These are phyloP conservation scores for Maccullochella peelii DNA, from an alignment of 2,113 vertebrate species.

Conservation along the genomic window DNA sequence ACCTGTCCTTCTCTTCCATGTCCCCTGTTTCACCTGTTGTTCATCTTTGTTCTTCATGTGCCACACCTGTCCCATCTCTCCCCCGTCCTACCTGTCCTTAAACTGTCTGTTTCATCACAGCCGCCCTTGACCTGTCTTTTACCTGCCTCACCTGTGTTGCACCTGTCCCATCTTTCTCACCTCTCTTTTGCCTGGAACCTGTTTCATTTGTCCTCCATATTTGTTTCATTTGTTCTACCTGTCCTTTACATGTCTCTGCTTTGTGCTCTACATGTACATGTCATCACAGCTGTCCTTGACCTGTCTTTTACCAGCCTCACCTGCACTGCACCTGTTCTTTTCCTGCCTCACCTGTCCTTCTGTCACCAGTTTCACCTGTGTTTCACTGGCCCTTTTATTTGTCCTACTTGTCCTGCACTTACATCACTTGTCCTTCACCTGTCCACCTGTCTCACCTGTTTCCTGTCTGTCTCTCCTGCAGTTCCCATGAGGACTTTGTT, in stretches of 20 bases:
- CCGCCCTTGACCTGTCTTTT: no score
- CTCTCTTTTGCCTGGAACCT: no score
- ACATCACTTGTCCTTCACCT: not conserved
- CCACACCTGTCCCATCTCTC: no score
- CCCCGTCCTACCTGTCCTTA: no score
- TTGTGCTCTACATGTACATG: not conserved
- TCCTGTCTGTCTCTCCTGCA: constrained; percentile 57
- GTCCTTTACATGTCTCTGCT: not conserved
- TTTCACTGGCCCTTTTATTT: not conserved
- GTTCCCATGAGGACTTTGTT: constrained; percentile 89
- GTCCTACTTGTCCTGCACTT: not conserved
- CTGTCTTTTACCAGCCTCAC: not conserved
- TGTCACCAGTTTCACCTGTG: not conserved
- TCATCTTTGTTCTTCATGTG: not conserved
- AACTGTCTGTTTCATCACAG: no score
- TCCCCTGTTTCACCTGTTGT: no score
- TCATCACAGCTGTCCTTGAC: not conserved
- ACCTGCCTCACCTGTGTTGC: no score
- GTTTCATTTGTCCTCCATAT: not conserved
- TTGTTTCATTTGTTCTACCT: no score
- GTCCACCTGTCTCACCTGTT: not conserved
- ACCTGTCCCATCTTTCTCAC: no score
- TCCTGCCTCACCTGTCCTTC: not conserved
- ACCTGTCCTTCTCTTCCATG: not conserved
- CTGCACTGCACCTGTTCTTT: not conserved